Evolutionary conservation across 2,888 invertebrate species (phyloP), one percentile per base, ranked within the genome.

Genomic region (Ferrisia virgata): DNA sequence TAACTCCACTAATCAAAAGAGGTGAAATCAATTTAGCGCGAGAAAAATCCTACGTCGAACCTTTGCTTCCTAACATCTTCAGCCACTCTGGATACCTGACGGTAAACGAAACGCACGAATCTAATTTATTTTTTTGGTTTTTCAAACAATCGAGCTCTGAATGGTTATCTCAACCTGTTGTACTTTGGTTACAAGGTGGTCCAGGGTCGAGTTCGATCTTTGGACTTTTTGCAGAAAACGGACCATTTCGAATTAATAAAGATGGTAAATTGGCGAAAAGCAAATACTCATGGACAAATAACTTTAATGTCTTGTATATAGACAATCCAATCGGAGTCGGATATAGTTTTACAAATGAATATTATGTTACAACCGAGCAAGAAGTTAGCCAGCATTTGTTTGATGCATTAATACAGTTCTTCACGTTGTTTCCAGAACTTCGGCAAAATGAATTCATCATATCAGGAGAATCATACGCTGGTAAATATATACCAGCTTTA

Each of bases 271-370:
- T 93, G 84, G 89, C 90, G 86, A 89, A 91, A 85, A 91, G 95
- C 58, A 91, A 94, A 86, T 93, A 93, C 86, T 92, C 94, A 9
- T 98, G 97, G 97, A 93, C 92, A 84, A 89, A 91, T 58, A 92
- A 92, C 11, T 95, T 95, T 88, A 93, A 94, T 86, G 89, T 97
- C 64, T 91, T 98, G 82, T 98, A 95, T 88, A 94, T 98, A 84
- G 97, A 98, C 88, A 97, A 96, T 89, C 97, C 97, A 0, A 97
- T 95, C 0, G 96, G 96, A 1, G 94, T 96, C 1, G 97, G 97
- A 0, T 98, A 94, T 88, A 97, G 97, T 89, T 97, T 96, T 87
- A 96, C 97, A 0, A 91, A 93, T 97, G 0, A 96, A 94, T 0
- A 91, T n/a, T n/a, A n/a, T n/a, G 92, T 79, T 93, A n/a, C n/a